Percentiles rank a stretch among this genome's conserved stretches.
Evolutionary conservation across 2,797 vertebrate genomes (phyloP).

Genomic region (Gambelia wislizenii): DNA sequence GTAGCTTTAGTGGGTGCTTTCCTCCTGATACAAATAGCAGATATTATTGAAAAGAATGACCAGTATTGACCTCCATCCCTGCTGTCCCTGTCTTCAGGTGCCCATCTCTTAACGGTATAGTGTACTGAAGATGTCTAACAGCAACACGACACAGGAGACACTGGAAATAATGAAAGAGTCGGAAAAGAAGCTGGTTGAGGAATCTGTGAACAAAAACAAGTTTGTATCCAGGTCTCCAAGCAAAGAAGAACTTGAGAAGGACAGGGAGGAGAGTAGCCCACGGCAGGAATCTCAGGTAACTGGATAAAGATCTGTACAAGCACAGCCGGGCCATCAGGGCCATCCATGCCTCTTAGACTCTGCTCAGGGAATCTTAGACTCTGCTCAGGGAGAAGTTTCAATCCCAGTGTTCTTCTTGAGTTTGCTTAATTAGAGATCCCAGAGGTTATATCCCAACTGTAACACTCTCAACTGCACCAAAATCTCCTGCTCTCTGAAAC

Average conservation of each 20-base stretch:
- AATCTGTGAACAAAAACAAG: slow-evolving; percentile 90
- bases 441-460: neutral
- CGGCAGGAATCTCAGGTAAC: slow-evolving; percentile 92
- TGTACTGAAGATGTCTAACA: slow-evolving; percentile 92
- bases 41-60: neutral
- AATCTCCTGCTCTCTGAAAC: neutral
- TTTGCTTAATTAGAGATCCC: neutral
- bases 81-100: slow-evolving; percentile 68
- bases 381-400: neutral
- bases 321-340: too few species aligned
- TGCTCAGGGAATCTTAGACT: neutral
- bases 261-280: slow-evolving; percentile 84
- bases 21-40: too few species aligned
- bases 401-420: neutral
- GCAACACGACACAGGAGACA: slow-evolving; percentile 85
- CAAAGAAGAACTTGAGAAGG: slow-evolving; percentile 91
- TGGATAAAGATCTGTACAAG: neutral
- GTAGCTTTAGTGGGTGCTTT: too few species aligned
- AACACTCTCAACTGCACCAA: neutral
- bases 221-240: slow-evolving; percentile 85
- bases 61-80: neutral
- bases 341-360: neutral
- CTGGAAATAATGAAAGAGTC: slow-evolving; percentile 96
- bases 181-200: slow-evolving; percentile 90
- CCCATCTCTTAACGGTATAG: slow-evolving; percentile 53